phyloP scores from a whole-genome alignment of 2,797 vertebrate genomes.

The Saxicola maurus region DNA sequence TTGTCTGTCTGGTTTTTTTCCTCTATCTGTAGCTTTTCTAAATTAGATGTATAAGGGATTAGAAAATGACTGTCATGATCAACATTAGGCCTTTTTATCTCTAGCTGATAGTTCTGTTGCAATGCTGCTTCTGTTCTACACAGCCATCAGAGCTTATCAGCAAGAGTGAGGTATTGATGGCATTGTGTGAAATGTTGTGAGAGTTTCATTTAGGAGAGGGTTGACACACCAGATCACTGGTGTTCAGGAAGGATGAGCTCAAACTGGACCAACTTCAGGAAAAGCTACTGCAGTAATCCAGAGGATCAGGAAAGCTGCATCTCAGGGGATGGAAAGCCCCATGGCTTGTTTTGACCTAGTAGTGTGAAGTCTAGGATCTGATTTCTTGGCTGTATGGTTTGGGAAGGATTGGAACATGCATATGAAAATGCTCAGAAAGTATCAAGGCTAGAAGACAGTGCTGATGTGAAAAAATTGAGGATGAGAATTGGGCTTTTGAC shows the following conservation, averaged over 20 bases:
- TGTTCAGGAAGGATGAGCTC: background rate
- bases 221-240: accelerated
- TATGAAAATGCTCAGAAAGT: accelerated
- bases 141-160: background rate
- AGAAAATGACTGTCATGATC: background rate
- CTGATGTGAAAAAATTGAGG: background rate
- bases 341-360: background rate
- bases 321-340: background rate
- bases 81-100: background rate
- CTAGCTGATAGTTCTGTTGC: background rate
- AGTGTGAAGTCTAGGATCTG: background rate
- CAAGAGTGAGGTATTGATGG: background rate
- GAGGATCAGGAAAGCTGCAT: background rate
- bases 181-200: accelerated
- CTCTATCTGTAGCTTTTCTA: background rate
- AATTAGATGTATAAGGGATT: background rate
- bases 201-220: background rate
- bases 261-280: background rate
- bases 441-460: background rate
- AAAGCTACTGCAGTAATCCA: background rate
- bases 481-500: background rate
- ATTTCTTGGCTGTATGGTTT: accelerated
- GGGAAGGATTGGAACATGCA: background rate
- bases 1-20: background rate
- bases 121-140: background rate